Percentiles rank a stretch among this genome's conserved stretches.
These are phyloP conservation scores for Gnathonemus longibarbis DNA, from an alignment of 2,113 vertebrate genomes.

Conservation along the genomic window DNA sequence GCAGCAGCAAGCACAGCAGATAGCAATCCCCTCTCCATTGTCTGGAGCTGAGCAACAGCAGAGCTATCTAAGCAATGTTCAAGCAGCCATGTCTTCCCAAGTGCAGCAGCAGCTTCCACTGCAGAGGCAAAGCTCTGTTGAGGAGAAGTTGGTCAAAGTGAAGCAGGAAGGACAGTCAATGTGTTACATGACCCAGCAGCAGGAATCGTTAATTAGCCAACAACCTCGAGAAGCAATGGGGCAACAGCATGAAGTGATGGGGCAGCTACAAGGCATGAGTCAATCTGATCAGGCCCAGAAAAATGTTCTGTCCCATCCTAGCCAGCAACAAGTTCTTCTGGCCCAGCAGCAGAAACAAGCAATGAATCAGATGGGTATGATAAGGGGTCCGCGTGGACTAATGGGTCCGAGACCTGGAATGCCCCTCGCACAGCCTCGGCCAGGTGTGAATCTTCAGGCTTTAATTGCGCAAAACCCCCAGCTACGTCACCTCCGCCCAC, in stretches of 20 bases:
- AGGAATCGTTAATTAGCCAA: constrained; percentile 34
- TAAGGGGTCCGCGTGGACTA: constrained; percentile 61
- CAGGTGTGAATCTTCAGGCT: constrained; percentile 73
- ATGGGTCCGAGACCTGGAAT: constrained; percentile 52
- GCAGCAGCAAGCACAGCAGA: constrained; percentile 40
- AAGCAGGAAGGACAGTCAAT: constrained; percentile 59
- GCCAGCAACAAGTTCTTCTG: constrained; percentile 59
- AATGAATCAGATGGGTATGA: constrained; percentile 49
- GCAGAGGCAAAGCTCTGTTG: constrained; percentile 58
- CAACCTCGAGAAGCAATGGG: constrained; percentile 48
- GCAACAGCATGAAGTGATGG: constrained; percentile 33
- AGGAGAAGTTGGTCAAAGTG: constrained; percentile 43
- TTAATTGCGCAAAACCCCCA: constrained; percentile 91
- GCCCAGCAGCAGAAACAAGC: constrained; percentile 63
- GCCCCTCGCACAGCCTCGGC: constrained; percentile 72
- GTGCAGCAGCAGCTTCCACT: constrained; percentile 34
- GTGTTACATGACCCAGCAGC: constrained; percentile 48
- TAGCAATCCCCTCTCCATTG: constrained; percentile 39
- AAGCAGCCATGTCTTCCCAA: constrained; percentile 36
- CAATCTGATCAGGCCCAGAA: constrained; percentile 48
- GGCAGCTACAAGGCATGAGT: constrained; percentile 51
- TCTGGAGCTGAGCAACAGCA: constrained; percentile 49
- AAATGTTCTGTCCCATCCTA: constrained; percentile 47
- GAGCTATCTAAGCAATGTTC: constrained; percentile 45
- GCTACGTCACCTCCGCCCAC: constrained; percentile 81